phyloP scores from a whole-genome alignment of 2,113 vertebrate species.

The Potamarius usumacintae region DNA sequence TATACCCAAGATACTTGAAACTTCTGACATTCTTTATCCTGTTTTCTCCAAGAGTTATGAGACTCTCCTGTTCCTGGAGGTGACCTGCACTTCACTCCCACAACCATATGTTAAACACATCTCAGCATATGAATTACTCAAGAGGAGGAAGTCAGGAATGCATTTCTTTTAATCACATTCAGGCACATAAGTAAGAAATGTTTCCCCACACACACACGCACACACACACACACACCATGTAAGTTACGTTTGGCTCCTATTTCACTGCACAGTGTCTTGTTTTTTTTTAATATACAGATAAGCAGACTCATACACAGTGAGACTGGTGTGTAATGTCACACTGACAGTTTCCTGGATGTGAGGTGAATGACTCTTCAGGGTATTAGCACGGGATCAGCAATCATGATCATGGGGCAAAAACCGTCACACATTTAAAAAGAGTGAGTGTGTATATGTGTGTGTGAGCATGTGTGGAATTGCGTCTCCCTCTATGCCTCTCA shows the following conservation, averaged over 20 bases:
- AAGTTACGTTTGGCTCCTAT: constrained; percentile 41
- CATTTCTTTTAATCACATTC: neutral
- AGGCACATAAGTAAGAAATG: neutral
- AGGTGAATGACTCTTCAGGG: constrained; percentile 1
- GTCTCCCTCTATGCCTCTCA: neutral
- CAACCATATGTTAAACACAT: neutral
- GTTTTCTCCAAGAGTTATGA: too few species aligned
- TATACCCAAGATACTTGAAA: too few species aligned
- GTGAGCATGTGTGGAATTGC: neutral
- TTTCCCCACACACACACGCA: neutral
- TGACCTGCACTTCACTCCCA: neutral
- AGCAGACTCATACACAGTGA: neutral
- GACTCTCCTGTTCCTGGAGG: too few species aligned
- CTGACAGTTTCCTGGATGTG: constrained; percentile 19
- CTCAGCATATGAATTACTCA: neutral
- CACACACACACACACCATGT: neutral
- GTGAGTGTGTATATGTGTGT: neutral
- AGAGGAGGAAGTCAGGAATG: neutral
- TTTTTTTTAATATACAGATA: constrained; percentile 22
- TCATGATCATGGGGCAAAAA: constrained; percentile 27
- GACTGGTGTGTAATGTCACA: constrained; percentile 28
- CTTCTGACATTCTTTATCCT: too few species aligned
- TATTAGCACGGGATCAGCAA: constrained; percentile 11
- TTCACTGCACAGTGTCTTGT: constrained; percentile 14
- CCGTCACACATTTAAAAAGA: neutral